Percentiles rank a stretch among this genome's conserved stretches.
Conservation (phyloP, 1,140 invertebrate genomes). For the Hyposmocoma kahamanoa region DNA sequence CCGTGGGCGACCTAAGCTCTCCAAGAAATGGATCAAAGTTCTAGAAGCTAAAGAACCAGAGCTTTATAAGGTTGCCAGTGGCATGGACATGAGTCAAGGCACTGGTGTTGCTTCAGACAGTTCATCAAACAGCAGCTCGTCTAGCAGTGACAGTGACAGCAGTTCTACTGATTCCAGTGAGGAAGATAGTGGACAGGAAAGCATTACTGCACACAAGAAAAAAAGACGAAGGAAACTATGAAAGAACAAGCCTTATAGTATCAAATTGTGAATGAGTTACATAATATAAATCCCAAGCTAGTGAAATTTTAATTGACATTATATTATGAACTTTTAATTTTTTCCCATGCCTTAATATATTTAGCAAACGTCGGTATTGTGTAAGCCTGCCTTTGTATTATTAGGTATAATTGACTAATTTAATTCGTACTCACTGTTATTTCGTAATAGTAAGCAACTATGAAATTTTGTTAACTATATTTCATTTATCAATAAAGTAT, state of each 20-base stretch:
- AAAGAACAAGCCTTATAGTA: no score
- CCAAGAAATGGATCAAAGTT: slow-evolving; percentile 86
- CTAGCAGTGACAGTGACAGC: slow-evolving; percentile 81
- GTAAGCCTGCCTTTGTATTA: slow-evolving; percentile 57
- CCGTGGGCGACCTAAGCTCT: slow-evolving; percentile 94
- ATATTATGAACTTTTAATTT: no score
- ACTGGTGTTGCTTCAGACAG: slow-evolving; percentile 96
- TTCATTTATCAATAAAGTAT: no score
- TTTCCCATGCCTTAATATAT: slow-evolving; percentile 21
- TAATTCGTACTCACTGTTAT: slow-evolving; percentile 38
- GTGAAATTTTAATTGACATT: no score
- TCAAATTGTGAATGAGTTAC: no score
- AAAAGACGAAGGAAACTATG: slow-evolving; percentile 79
- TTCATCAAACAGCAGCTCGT: slow-evolving; percentile 91
- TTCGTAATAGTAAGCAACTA: slow-evolving; percentile 31
- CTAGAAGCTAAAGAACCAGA: slow-evolving; percentile 87
- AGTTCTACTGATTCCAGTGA: slow-evolving; percentile 76
- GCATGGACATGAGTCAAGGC: slow-evolving; percentile 88
- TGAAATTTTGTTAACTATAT: no score
- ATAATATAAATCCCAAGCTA: no score
- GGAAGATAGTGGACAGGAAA: slow-evolving; percentile 90
- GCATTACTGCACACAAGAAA: slow-evolving; percentile 90
- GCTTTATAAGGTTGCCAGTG: slow-evolving; percentile 87
- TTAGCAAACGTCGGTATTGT: slow-evolving; percentile 21
- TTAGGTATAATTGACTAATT: slow-evolving; percentile 41